Evolutionary conservation across 2,888 invertebrate species (phyloP).

Genomic region (Diarsia dahlii): DNA sequence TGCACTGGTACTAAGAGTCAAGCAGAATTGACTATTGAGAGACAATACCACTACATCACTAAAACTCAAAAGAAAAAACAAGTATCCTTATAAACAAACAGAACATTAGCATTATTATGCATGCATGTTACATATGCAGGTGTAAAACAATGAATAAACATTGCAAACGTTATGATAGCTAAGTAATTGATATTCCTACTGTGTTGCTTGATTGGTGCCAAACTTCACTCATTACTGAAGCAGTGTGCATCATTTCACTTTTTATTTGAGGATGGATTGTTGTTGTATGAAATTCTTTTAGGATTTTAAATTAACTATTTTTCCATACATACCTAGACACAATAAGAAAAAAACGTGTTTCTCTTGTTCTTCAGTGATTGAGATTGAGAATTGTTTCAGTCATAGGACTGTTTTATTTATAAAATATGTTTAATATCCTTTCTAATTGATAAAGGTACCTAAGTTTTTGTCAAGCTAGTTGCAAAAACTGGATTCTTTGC

Average conservation of each 20-base stretch:
- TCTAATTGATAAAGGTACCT: neutral
- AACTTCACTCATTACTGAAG: constrained; percentile 42
- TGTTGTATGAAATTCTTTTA: neutral
- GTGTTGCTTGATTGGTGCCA: constrained; percentile 50
- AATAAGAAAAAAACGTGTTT: neutral
- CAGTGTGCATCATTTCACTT: constrained; percentile 53
- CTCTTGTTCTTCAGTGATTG: neutral
- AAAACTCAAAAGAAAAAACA: constrained; percentile 4
- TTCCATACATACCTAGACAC: neutral
- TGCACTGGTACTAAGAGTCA: too few relatives aligned
- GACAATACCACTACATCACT: neutral
- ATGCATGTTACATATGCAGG: constrained; percentile 50
- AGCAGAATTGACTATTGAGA: neutral
- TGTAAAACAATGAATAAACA: constrained; percentile 63
- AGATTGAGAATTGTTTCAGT: neutral
- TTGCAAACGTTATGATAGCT: constrained; percentile 52
- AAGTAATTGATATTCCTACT: constrained; percentile 60
- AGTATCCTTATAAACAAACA: constrained; percentile 12
- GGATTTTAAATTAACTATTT: neutral
- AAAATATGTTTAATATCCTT: too few relatives aligned
- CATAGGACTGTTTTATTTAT: neutral
- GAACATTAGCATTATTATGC: constrained; percentile 26
- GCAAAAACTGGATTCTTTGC: neutral
- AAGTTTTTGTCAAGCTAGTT: neutral
- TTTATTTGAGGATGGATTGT: constrained; percentile 12